Evolutionary conservation across 1,140 invertebrate species (phyloP).

Genomic region (Archivesica marissinica): DNA sequence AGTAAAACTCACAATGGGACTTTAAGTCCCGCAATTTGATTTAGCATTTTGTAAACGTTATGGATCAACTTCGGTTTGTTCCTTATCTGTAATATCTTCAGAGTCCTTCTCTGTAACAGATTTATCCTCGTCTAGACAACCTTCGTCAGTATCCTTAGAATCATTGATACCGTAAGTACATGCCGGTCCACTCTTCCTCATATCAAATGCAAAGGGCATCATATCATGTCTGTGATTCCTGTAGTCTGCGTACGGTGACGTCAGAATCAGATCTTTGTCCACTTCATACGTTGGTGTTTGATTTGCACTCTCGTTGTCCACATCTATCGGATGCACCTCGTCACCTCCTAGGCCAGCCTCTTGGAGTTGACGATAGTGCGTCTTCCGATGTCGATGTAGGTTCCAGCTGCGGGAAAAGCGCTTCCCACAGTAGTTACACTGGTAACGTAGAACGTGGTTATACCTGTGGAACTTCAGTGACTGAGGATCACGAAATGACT

Average conservation of each 20-base stretch:
- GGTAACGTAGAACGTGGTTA: slow-evolving; percentile 69
- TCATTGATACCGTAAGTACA: slow-evolving; percentile 44
- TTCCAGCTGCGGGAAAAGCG: slow-evolving; percentile 72
- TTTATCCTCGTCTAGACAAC: background rate
- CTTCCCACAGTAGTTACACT: slow-evolving; percentile 70
- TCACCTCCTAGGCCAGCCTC: slow-evolving; percentile 37
- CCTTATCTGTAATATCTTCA: slow-evolving; percentile 14
- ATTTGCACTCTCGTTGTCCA: slow-evolving; percentile 46
- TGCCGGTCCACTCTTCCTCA: slow-evolving; percentile 14
- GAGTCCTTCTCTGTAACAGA: background rate
- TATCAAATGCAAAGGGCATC: slow-evolving; percentile 60
- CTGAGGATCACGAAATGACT: slow-evolving; percentile 69
- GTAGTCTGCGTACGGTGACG: slow-evolving; percentile 55
- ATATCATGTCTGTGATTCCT: slow-evolving; percentile 59
- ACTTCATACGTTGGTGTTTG: slow-evolving; percentile 54
- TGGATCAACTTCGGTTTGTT: slow-evolving; percentile 17
- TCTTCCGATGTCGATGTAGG: slow-evolving; percentile 70
- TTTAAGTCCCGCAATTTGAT: too few species aligned
- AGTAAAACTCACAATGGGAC: too few species aligned
- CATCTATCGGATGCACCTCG: slow-evolving; percentile 49
- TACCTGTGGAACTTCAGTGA: slow-evolving; percentile 73
- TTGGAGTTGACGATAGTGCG: slow-evolving; percentile 63
- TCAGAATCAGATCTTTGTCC: slow-evolving; percentile 54
- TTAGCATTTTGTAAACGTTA: too few species aligned
- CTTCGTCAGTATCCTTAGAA: background rate